These are phyloP conservation scores for Antigone vipio DNA, from an alignment of 2,113 vertebrate species.

Conservation along the genomic window DNA sequence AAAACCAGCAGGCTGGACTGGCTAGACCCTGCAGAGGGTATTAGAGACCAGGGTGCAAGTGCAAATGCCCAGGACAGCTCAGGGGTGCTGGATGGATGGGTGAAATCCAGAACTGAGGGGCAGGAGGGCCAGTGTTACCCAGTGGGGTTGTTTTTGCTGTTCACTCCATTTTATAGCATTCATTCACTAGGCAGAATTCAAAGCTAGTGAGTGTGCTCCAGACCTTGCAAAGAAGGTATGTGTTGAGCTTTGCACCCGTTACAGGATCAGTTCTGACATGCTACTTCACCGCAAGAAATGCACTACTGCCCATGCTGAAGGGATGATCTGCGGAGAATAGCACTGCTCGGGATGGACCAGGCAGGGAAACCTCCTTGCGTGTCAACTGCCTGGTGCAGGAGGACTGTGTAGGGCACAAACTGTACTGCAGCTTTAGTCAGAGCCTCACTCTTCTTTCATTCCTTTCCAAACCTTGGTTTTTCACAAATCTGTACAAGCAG, in stretches of 20 bases:
- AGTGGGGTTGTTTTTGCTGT: background rate
- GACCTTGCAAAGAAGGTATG: rapidly evolving
- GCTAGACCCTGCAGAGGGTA: background rate
- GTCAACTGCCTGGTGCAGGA: background rate
- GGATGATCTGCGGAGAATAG: background rate
- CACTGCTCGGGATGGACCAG: background rate
- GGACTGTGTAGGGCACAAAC: background rate
- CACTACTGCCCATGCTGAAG: rapidly evolving
- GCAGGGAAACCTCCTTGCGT: background rate
- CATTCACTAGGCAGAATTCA: background rate
- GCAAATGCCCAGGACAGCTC: background rate
- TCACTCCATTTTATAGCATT: background rate
- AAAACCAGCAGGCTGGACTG: background rate
- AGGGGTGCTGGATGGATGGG: background rate
- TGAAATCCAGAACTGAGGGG: background rate
- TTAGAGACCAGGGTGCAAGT: background rate
- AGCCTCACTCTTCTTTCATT: background rate
- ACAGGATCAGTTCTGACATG: background rate
- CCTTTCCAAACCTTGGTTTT: background rate
- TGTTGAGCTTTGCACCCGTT: background rate
- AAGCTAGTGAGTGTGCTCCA: background rate
- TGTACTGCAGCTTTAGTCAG: background rate
- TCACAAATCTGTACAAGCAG: background rate
- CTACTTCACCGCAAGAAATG: rapidly evolving
- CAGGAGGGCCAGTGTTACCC: background rate